These are phyloP conservation scores for Danaus melanippus DNA, from an alignment of 1,140 invertebrate genomes.

Conservation along the genomic window DNA sequence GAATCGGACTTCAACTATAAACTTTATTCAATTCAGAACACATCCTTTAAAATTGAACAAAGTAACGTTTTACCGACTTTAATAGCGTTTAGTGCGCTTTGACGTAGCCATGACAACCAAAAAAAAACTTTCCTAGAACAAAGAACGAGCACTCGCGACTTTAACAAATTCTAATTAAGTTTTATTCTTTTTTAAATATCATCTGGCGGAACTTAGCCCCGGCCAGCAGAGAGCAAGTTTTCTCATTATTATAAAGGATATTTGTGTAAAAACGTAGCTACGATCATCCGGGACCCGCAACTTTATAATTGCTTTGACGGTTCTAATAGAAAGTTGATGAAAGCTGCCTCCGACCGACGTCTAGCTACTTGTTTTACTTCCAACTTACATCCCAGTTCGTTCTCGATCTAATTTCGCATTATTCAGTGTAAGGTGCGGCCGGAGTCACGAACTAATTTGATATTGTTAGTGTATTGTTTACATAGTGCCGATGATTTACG, in stretches of 20 bases:
- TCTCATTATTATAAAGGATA: slow-evolving; percentile 65
- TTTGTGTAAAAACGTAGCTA: slow-evolving; percentile 58
- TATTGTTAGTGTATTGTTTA: slow-evolving; percentile 1
- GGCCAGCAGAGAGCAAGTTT: slow-evolving; percentile 55
- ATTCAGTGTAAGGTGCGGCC: slow-evolving; percentile 14
- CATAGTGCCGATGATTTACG: too few species aligned
- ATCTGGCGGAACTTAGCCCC: slow-evolving; percentile 46
- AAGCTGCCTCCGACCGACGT: slow-evolving; percentile 46
- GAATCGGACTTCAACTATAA: too few species aligned
- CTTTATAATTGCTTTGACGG: slow-evolving; percentile 68
- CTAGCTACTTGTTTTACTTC: slow-evolving; percentile 50
- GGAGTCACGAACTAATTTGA: slow-evolving; percentile 13
- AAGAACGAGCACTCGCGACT: slow-evolving; percentile 24
- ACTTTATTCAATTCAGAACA: too few species aligned
- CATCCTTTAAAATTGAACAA: neutral
- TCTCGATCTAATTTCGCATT: slow-evolving; percentile 24
- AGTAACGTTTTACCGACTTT: slow-evolving; percentile 12
- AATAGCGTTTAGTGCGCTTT: slow-evolving; percentile 15
- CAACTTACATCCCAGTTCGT: slow-evolving; percentile 49
- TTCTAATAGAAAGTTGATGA: slow-evolving; percentile 66
- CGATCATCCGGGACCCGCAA: slow-evolving; percentile 49
- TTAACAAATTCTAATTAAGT: slow-evolving; percentile 53
- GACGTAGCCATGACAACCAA: slow-evolving; percentile 13
- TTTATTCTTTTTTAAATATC: slow-evolving; percentile 49
- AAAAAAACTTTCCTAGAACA: slow-evolving; percentile 13